phyloP scores from a whole-genome alignment of 1,140 invertebrate species.

The Cydia amplana region DNA sequence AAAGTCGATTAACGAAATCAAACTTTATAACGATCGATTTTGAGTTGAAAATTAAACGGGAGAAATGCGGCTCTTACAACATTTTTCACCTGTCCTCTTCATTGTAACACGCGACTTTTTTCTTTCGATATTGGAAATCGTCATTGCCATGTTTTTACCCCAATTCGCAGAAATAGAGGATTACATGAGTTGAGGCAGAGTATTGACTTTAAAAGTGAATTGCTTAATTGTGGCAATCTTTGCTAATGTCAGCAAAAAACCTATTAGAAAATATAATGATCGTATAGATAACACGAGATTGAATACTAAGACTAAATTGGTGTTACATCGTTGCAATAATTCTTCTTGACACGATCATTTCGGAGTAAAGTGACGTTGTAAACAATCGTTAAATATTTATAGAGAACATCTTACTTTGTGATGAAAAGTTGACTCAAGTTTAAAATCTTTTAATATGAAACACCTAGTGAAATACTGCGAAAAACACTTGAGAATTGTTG shows the following conservation, averaged over 20 bases:
- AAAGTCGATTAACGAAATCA: too few relatives aligned
- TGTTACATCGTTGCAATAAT: not conserved
- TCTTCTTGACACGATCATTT: not conserved
- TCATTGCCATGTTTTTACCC: not conserved
- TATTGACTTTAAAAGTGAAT: constrained; percentile 1
- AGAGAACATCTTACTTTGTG: too few relatives aligned
- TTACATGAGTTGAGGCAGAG: not conserved
- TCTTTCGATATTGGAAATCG: constrained; percentile 8
- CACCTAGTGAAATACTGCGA: too few relatives aligned
- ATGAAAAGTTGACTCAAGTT: too few relatives aligned
- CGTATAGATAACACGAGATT: not conserved
- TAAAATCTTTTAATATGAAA: too few relatives aligned
- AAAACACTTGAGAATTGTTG: too few relatives aligned
- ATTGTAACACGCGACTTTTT: not conserved
- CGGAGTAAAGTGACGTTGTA: not conserved
- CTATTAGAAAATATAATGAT: not conserved
- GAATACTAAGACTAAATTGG: not conserved
- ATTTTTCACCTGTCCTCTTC: too few relatives aligned
- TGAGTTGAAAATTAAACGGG: too few relatives aligned
- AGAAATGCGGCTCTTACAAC: too few relatives aligned
- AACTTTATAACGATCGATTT: too few relatives aligned
- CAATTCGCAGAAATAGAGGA: not conserved
- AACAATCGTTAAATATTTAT: not conserved
- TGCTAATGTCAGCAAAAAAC: not conserved
- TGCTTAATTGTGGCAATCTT: constrained; percentile 9